Percentiles rank a stretch among this genome's conserved stretches.
These are phyloP conservation scores for Taeniopygia guttata DNA, from an alignment of 2,797 vertebrate genomes.

Conservation along the genomic window DNA sequence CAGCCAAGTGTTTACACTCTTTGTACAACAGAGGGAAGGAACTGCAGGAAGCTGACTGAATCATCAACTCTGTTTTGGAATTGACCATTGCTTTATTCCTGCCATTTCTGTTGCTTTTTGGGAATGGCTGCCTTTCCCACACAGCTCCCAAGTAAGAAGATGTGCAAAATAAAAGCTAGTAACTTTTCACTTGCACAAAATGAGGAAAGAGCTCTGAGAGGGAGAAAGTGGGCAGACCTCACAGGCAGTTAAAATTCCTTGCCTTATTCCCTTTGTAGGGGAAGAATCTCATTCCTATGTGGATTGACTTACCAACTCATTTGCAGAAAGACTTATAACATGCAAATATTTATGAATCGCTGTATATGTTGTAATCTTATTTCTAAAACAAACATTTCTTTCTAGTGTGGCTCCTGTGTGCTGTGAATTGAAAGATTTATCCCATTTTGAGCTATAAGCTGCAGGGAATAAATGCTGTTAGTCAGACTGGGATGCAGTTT, in stretches of 20 bases:
- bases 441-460: not conserved
- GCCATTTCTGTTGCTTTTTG: not conserved
- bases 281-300: not conserved
- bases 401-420: not conserved
- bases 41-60: not conserved
- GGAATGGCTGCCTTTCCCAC: not conserved
- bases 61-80: not conserved
- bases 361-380: slow-evolving; percentile 56
- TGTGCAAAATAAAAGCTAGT: not conserved
- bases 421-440: not conserved
- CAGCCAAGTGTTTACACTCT: not conserved
- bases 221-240: slow-evolving; percentile 22
- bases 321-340: slow-evolving; percentile 70
- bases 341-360: slow-evolving; percentile 71
- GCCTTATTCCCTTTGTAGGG: not conserved
- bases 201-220: not conserved
- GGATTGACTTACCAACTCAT: slow-evolving; percentile 43
- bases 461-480: slow-evolving; percentile 20
- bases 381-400: slow-evolving; percentile 64
- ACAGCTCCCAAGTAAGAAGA: not conserved
- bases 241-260: slow-evolving; percentile 51
- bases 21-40: not conserved
- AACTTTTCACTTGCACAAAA: not conserved
- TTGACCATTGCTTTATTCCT: not conserved
- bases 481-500: not conserved